A percentile compares a stretch with the other conserved stretches of the same genome.
Evolutionary conservation across 2,113 vertebrate species (phyloP).

Genomic region (Picathartes gymnocephalus): DNA sequence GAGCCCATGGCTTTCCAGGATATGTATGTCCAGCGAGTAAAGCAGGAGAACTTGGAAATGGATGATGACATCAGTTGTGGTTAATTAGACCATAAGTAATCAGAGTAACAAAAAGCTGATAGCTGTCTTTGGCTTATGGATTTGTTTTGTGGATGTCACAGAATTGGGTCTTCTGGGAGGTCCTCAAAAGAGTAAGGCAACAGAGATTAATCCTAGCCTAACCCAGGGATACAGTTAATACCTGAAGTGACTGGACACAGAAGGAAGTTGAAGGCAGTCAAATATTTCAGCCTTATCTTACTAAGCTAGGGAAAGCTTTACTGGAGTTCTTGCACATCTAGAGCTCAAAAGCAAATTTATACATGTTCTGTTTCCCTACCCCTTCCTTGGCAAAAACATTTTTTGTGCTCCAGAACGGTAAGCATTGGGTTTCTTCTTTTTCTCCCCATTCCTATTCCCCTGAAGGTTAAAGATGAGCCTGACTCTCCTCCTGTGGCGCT

Average conservation of each 20-base stretch:
- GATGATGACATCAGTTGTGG: background rate
- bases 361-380: background rate
- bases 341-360: background rate
- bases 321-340: background rate
- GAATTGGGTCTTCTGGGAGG: background rate
- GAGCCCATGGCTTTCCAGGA: background rate
- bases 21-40: background rate
- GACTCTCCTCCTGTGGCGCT: constrained; percentile 88
- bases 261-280: background rate
- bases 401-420: background rate
- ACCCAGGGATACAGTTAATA: background rate
- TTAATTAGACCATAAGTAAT: background rate
- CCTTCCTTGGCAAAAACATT: background rate
- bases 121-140: background rate
- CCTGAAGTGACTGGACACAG: background rate
- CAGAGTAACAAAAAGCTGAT: background rate
- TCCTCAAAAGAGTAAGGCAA: background rate
- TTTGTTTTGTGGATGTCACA: background rate
- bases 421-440: background rate
- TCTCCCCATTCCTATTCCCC: background rate
- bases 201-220: background rate
- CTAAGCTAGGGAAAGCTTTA: background rate
- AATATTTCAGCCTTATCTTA: background rate
- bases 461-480: constrained; percentile 93
- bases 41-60: background rate